phyloP scores from a whole-genome alignment of 2,888 invertebrate genomes.

The Glyphotaelius pellucidus region DNA sequence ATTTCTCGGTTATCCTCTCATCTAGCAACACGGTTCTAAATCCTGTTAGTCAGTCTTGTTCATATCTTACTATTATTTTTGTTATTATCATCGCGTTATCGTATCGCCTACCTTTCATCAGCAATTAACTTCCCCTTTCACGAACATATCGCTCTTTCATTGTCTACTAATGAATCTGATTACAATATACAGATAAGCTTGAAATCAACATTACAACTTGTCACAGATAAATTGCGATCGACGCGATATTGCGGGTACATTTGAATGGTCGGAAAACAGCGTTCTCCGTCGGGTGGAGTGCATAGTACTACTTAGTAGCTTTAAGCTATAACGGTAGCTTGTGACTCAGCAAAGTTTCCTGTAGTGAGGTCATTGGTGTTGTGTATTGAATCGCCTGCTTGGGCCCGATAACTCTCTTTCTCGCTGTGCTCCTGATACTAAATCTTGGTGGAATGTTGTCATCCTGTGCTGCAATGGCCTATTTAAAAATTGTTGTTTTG shows the following conservation, averaged over 20 bases:
- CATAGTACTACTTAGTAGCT: background rate
- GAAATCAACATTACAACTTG: background rate
- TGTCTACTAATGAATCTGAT: background rate
- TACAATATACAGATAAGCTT: background rate
- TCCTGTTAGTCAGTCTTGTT: background rate
- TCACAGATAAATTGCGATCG: background rate
- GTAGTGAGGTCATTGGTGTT: constrained; percentile 38
- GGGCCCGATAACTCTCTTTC: constrained; percentile 19
- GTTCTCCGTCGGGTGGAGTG: background rate
- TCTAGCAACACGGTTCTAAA: background rate
- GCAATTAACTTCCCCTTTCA: background rate
- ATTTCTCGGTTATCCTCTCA: background rate
- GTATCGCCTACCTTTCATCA: background rate
- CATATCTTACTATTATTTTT: background rate
- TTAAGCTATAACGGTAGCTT: constrained; percentile 40
- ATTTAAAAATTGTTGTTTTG: background rate
- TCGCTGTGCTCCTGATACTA: background rate
- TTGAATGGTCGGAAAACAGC: constrained; percentile 3
- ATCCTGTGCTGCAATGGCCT: background rate
- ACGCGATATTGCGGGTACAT: background rate
- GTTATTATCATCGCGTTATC: background rate
- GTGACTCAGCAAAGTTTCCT: constrained; percentile 45
- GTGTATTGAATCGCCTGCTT: constrained; percentile 19
- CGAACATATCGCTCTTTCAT: background rate
- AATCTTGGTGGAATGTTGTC: background rate